Evolutionary conservation across 1,140 invertebrate species (phyloP).

Genomic region (Heliconius nattereri): DNA sequence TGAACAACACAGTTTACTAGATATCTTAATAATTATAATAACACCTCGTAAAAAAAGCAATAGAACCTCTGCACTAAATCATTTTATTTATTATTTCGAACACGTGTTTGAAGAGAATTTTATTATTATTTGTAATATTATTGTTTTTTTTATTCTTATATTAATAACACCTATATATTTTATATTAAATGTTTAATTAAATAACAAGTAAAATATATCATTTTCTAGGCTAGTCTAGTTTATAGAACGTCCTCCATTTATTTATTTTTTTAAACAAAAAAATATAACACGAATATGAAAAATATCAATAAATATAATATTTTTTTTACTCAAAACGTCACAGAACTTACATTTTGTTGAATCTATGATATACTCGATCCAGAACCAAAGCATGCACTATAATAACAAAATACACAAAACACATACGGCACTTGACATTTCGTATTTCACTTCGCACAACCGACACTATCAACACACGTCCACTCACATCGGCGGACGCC

Average conservation of each 20-base stretch:
- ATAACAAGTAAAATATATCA: too few species aligned
- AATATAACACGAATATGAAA: too few species aligned
- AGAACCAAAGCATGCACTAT: constrained; percentile 29
- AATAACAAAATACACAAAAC: constrained; percentile 40
- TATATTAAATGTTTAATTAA: background rate
- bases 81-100: background rate
- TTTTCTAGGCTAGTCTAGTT: too few species aligned
- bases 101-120: background rate
- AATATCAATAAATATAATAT: too few species aligned
- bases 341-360: constrained; percentile 35
- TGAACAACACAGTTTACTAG: background rate
- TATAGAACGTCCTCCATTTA: too few species aligned
- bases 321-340: background rate
- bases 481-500: constrained; percentile 53
- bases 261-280: too few species aligned
- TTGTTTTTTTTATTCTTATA: background rate
- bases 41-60: background rate
- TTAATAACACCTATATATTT: background rate
- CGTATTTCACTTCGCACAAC: constrained; percentile 50
- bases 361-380: constrained; percentile 14
- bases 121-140: background rate
- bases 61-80: background rate
- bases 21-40: background rate
- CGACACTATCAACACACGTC: constrained; percentile 54
- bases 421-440: constrained; percentile 40